Percentiles rank a stretch among this genome's conserved stretches.
Conservation (phyloP, 2,888 invertebrate genomes). For the Calameuta filiformis region DNA sequence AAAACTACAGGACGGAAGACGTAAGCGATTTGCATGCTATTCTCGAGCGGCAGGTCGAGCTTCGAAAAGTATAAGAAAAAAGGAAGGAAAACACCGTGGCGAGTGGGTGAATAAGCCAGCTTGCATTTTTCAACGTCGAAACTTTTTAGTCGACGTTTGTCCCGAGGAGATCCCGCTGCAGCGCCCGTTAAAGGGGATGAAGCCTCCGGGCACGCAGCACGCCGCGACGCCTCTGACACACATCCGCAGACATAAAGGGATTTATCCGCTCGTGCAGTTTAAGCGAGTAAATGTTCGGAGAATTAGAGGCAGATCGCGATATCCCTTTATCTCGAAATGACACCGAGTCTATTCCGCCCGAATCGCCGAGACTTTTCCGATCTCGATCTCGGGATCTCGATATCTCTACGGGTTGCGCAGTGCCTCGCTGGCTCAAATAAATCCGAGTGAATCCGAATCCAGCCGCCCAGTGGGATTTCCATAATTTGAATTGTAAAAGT, state of each 20-base stretch:
- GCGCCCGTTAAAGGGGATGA: slow-evolving; percentile 43
- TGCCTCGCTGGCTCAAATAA: slow-evolving; percentile 16
- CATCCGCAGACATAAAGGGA: slow-evolving; percentile 43
- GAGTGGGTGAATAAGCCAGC: slow-evolving; percentile 22
- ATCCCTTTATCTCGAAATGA: slow-evolving; percentile 46
- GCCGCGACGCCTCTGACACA: slow-evolving; percentile 46
- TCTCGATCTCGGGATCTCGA: not conserved
- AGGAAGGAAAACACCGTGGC: slow-evolving; percentile 25
- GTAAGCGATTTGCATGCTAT: no score
- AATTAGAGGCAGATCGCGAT: slow-evolving; percentile 51
- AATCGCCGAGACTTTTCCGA: not conserved
- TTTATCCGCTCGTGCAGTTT: no score
- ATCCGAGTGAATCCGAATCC: slow-evolving; percentile 15
- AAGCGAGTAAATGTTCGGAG: slow-evolving; percentile 44
- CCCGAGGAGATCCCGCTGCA: not conserved
- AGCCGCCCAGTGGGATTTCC: slow-evolving; percentile 50
- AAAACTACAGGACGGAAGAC: no score
- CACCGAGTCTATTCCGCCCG: no score
- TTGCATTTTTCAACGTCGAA: slow-evolving; percentile 53
- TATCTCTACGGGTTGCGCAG: not conserved
- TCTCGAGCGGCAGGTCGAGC: no score
- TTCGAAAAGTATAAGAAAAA: slow-evolving; percentile 1
- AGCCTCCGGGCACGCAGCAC: slow-evolving; percentile 14
- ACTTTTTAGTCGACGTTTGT: slow-evolving; percentile 22
- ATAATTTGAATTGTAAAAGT: slow-evolving; percentile 64